These are phyloP conservation scores for Gallinago nigripennis DNA, from an alignment of 2,797 vertebrate genomes.

Conservation along the genomic window DNA sequence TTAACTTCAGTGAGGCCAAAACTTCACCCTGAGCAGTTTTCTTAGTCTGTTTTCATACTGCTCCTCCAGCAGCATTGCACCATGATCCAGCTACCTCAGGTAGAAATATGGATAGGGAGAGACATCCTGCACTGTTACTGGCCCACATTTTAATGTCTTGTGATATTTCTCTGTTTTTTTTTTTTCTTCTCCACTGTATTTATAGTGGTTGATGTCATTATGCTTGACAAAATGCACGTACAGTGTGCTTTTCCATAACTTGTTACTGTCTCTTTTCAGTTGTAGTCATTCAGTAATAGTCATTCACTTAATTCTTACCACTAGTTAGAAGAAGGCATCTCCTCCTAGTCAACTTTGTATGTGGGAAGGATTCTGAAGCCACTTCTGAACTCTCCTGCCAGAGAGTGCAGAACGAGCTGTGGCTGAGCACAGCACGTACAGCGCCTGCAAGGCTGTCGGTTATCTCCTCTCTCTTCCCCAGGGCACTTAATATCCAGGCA, in stretches of 20 bases:
- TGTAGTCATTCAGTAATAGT: not conserved
- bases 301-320: not conserved
- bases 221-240: not conserved
- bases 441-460: not conserved
- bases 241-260: not conserved
- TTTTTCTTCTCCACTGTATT: not conserved
- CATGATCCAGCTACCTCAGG: not conserved
- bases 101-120: not conserved
- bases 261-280: not conserved
- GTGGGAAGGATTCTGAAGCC: too few relatives aligned
- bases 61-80: not conserved
- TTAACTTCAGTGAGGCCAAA: not conserved
- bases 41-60: not conserved
- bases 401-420: not conserved
- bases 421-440: not conserved
- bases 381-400: too few relatives aligned
- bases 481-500: not conserved
- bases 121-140: not conserved
- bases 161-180: not conserved
- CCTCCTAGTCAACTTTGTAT: too few relatives aligned
- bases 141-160: not conserved
- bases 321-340: not conserved
- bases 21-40: not conserved
- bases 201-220: not conserved
- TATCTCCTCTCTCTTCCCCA: not conserved